Conservation (phyloP, 2,113 vertebrate species). For the Engystomops pustulosus region DNA sequence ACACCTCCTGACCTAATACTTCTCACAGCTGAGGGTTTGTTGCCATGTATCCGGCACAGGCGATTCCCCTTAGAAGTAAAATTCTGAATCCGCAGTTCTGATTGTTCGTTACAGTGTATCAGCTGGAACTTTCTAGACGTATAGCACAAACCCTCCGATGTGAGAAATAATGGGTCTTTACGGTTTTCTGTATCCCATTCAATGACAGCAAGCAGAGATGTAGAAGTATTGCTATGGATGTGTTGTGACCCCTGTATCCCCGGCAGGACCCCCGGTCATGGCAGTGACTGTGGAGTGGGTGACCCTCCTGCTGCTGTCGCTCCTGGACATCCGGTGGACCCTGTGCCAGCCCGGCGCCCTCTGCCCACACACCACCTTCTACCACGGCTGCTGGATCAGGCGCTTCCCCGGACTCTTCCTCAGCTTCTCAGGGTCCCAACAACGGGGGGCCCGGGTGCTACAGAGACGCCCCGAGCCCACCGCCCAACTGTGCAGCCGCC, state of each 20-base stretch:
- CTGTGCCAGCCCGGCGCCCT: constrained; percentile 65
- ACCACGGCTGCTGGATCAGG: constrained; percentile 92
- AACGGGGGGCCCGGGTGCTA: constrained; percentile 83
- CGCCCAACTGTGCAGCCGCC: constrained; percentile 82
- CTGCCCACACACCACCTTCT: constrained; percentile 84
- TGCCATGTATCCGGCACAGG: too few relatives aligned
- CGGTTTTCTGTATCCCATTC: too few relatives aligned
- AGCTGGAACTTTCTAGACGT: too few relatives aligned
- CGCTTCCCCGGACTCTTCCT: constrained; percentile 84
- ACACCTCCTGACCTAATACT: too few relatives aligned
- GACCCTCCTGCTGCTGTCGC: not conserved
- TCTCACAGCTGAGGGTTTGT: too few relatives aligned
- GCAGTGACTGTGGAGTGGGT: constrained; percentile 27
- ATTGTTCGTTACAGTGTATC: too few relatives aligned
- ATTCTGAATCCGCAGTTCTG: too few relatives aligned
- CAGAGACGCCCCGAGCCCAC: constrained; percentile 78
- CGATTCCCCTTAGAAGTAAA: too few relatives aligned
- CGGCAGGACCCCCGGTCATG: constrained; percentile 50
- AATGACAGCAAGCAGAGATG: not conserved
- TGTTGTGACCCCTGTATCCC: not conserved
- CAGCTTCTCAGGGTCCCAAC: constrained; percentile 81
- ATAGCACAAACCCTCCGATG: too few relatives aligned
- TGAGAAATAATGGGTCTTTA: too few relatives aligned
- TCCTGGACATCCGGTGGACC: constrained; percentile 63
- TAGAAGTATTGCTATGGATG: not conserved